Evolutionary conservation across 2,797 vertebrate species (phyloP).

Genomic region (Gymnoscopelus microlampas): DNA sequence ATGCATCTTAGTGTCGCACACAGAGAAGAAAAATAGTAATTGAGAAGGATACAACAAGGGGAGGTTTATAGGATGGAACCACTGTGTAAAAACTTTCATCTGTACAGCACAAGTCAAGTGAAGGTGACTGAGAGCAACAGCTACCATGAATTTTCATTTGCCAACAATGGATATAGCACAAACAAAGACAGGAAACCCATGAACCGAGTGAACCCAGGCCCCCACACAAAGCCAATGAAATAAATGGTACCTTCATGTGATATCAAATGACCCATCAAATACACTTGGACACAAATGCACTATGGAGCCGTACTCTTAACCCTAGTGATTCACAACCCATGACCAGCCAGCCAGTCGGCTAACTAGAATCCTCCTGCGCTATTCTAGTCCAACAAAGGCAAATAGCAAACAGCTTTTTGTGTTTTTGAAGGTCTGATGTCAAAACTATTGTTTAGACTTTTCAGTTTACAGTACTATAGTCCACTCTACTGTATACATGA

Average conservation of each 20-base stretch:
- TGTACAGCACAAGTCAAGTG: constrained; percentile 28
- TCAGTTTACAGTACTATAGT: too few species aligned
- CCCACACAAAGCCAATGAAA: constrained; percentile 67
- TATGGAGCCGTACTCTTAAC: constrained; percentile 41
- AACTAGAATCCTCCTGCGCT: too few species aligned
- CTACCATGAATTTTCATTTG: constrained; percentile 32
- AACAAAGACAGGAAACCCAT: constrained; percentile 55
- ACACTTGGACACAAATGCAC: constrained; percentile 77
- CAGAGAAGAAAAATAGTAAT: too few species aligned
- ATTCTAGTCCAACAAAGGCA: too few species aligned
- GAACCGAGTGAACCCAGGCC: constrained; percentile 24
- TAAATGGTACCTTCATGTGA: constrained; percentile 85
- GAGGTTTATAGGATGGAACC: too few species aligned
- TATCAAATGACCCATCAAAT: constrained; percentile 85
- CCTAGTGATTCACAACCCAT: constrained; percentile 36
- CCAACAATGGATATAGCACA: constrained; percentile 30
- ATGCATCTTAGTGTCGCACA: too few species aligned
- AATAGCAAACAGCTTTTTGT: too few species aligned
- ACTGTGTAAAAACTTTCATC: constrained; percentile 26
- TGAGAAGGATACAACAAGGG: too few species aligned
- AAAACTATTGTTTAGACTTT: too few species aligned
- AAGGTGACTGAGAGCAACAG: constrained; percentile 41
- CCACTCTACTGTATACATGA: too few species aligned
- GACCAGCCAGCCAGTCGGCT: constrained; percentile 29
- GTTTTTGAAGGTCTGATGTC: too few species aligned